phyloP scores from a whole-genome alignment of 1,140 invertebrate genomes.

The Meloidogyne hapla region DNA sequence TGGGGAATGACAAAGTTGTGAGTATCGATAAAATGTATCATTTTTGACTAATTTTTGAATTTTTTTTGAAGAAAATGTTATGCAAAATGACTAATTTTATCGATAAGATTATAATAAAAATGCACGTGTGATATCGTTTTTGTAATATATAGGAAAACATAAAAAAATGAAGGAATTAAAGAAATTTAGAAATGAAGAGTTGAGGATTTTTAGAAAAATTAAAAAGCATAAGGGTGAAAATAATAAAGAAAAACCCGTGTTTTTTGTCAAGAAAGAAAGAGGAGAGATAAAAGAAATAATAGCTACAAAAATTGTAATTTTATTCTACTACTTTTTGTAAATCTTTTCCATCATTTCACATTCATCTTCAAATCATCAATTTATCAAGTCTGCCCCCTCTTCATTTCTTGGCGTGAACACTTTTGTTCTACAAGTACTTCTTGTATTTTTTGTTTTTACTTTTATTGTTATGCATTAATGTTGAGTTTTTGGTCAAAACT shows the following conservation, averaged over 20 bases:
- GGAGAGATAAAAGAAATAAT: no score
- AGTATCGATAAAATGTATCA: no score
- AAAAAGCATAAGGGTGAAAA: not conserved
- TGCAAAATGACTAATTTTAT: no score
- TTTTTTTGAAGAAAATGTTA: no score
- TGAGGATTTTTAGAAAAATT: not conserved
- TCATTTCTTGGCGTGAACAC: constrained; percentile 1
- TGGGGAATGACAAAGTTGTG: no score
- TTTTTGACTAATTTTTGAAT: no score
- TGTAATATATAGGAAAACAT: not conserved
- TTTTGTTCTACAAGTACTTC: not conserved
- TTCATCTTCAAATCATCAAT: not conserved
- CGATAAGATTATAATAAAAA: not conserved
- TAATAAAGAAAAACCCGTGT: not conserved
- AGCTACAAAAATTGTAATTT: not conserved
- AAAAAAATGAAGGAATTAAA: not conserved
- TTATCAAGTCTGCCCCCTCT: not conserved
- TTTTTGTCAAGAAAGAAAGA: not conserved
- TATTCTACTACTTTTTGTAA: not conserved
- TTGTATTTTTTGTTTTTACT: no score
- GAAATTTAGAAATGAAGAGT: not conserved
- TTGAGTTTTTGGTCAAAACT: not conserved
- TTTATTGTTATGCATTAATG: no score
- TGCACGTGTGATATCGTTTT: not conserved
- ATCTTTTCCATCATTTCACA: not conserved